Evolutionary conservation across 1,140 invertebrate genomes (phyloP).

Genomic region (Aphis craccivora): DNA sequence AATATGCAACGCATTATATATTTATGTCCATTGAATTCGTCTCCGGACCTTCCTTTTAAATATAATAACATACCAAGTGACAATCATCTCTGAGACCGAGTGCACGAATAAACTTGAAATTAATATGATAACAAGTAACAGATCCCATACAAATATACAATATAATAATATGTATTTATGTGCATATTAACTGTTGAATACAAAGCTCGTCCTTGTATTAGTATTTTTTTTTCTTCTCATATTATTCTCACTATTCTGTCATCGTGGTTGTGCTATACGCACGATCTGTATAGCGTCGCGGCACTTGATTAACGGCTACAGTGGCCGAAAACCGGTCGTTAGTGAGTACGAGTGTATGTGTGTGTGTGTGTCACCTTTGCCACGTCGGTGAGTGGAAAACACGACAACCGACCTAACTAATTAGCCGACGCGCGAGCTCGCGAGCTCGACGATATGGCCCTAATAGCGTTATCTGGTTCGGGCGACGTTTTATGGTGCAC

Average conservation of each 20-base stretch:
- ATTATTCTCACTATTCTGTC: background rate
- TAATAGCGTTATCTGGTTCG: constrained; percentile 56
- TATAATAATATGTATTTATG: background rate
- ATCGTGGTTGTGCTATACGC: background rate
- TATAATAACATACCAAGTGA: background rate
- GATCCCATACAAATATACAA: background rate
- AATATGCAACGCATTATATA: background rate
- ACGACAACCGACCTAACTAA: constrained; percentile 31
- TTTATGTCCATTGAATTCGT: background rate
- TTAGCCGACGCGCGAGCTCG: constrained; percentile 2
- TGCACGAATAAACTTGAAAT: background rate
- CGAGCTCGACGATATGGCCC: background rate
- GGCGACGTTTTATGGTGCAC: constrained; percentile 41
- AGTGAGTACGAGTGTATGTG: background rate
- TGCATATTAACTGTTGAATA: background rate
- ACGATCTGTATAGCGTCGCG: background rate
- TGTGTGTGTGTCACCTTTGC: constrained; percentile 1
- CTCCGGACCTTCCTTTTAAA: background rate
- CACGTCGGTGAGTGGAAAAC: background rate
- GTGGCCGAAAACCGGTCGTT: constrained; percentile 48
- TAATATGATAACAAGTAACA: background rate
- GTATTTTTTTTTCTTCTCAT: background rate
- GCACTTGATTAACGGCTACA: constrained; percentile 46
- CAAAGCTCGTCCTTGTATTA: constrained; percentile 29
- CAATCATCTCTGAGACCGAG: background rate